Evolutionary conservation across 2,113 vertebrate genomes (phyloP), one percentile per base, ranked within the genome.

Genomic region (Urocolius indicus): DNA sequence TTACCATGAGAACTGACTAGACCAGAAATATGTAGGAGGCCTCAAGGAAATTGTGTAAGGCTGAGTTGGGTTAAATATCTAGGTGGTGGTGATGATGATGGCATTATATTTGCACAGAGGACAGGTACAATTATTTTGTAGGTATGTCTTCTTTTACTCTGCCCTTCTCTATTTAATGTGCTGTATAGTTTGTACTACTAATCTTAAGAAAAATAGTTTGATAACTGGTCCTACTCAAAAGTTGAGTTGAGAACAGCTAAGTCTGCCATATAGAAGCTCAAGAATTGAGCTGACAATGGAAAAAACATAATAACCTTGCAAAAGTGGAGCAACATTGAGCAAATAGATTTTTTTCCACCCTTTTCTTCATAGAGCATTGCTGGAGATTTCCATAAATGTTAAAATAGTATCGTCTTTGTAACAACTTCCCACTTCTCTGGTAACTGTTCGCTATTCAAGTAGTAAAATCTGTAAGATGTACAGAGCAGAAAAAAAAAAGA

Each of bases 201-300:
- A 71, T 76, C 52, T 86, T 59, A 65, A 78, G 46, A 92, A 96
- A 98, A 94, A 83, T 52, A 69, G 26, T 90, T 96, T 93, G 48
- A 81, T 87, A 82, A 79, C 68, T 76, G 52, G 18, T n/a, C 21
- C 78, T 45, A 79, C 11, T 84, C n/a, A 83, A 93, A 95, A 92
- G 89, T 63, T 87, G 58, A 93, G 62, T 89, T 87, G 92, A 94
- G 84, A 94, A 95, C 57, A 84, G 63, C 88, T 95, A 88, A 95
- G 94, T 82, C 15, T 67, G 72, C 87, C 73, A 63, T 38, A 86
- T 6, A 93, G 75, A 97, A 95, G 38, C 75, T 55, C 51, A 90
- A 54, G 79, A 85, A 89, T 82, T 90, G 85, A 94, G 8, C 8
- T 92, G 59, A 23, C 67, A 88, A 49, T 85, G 46, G 81, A 94